Base-by-base conservation (phyloP, 2,797 vertebrate species). In the Sebastolobus altivelis region DNA sequence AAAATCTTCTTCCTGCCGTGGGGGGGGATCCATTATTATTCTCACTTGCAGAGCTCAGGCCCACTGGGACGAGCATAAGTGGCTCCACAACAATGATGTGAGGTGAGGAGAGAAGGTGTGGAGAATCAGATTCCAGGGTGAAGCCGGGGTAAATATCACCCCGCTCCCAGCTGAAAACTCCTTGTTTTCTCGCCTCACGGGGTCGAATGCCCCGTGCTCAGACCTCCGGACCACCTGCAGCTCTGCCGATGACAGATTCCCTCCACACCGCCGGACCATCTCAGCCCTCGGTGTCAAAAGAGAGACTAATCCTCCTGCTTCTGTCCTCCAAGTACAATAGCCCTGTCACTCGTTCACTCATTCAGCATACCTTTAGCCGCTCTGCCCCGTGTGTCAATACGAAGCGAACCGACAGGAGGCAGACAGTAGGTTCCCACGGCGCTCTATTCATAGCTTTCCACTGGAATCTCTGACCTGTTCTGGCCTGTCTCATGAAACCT, bases 401-500 rank as follows among this genome's bases (percentile, higher is more conserved):
- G 9, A 8, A 76, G 85, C 8, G 66, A 86, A 89, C 84, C 65
- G 81, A 82, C 90, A 86, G 88, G 83, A 87, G 87, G 88, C 87
- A 75, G 90, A 84, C 86, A 79, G 86, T 43, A 49, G 77, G 84
- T 94, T 94, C 93, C 92, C 94, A 95, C 92, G 83, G 80, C 87
- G 25, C 87, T 89, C 92, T 94, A 92, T 94, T 94, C 93, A 92
- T 89, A 91, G 93, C 80, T 52, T 81, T 75, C 77, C 65, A 33
- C 73, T 65, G 88, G 92, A 94, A 95, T 95, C 91, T 90, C 84
- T 79, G 85, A 93, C 93, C 92, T 95, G 94, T 93, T 87, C 87
- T 65, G 89, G 91, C 94, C 86, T 88, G 94, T 88, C 86, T 93
- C 79, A 66, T 92, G 90, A 93, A 94, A 92, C 87, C 86, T 85